Evolutionary conservation across 2,113 vertebrate genomes (phyloP).

Genomic region (Sturnus vulgaris): DNA sequence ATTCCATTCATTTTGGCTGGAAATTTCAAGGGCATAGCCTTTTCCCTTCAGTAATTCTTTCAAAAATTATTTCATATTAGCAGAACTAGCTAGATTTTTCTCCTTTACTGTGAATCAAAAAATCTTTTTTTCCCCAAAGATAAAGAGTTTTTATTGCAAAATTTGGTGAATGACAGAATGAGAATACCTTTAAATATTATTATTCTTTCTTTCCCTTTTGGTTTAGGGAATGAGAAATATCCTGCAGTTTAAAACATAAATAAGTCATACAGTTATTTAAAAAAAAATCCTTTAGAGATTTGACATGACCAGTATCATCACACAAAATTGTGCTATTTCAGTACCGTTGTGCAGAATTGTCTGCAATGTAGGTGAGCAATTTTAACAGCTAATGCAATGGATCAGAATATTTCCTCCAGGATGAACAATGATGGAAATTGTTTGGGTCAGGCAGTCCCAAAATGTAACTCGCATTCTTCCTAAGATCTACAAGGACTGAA

Average conservation of each 20-base stretch:
- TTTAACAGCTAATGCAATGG: not conserved
- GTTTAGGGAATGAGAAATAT: not conserved
- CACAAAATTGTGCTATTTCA: not conserved
- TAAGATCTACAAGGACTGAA: not conserved
- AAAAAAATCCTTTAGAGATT: not conserved
- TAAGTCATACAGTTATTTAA: not conserved
- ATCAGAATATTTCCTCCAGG: not conserved
- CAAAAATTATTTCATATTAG: not conserved
- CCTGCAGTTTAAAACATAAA: not conserved
- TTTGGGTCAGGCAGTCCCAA: not conserved
- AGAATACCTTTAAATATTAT: not conserved
- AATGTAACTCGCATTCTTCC: rapidly evolving
- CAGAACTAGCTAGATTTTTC: not conserved
- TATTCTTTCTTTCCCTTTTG: not conserved
- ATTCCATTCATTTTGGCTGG: not conserved
- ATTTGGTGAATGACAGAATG: not conserved
- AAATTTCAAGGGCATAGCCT: not conserved
- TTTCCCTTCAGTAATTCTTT: not conserved
- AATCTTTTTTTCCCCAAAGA: not conserved
- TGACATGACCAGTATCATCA: not conserved
- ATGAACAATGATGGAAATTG: not conserved
- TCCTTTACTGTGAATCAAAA: not conserved
- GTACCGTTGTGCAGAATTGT: not conserved
- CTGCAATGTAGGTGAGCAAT: not conserved
- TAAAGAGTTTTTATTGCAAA: not conserved